Evolutionary conservation across 1,140 invertebrate genomes (phyloP).

Genomic region (Pygmarrhopalites habei): DNA sequence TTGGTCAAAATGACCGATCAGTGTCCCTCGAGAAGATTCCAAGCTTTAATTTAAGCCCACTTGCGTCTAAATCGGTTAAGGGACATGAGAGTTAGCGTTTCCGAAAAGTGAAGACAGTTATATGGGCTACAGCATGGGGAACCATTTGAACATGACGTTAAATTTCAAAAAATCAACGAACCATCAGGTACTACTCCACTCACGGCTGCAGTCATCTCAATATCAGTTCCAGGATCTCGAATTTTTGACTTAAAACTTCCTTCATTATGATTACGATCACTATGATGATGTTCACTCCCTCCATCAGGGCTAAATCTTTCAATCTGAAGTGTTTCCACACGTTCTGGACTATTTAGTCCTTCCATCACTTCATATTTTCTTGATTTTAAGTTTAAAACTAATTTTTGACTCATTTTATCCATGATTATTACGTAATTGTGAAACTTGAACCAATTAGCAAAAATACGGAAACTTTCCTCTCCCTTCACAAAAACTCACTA

Average conservation of each 20-base stretch:
- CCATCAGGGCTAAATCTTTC: conserved; percentile 26
- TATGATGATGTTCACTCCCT: conserved; percentile 14
- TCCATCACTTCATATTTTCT: conserved; percentile 37
- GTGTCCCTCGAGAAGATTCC: too few relatives aligned
- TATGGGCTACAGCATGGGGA: too few relatives aligned
- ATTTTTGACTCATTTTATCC: conserved; percentile 36
- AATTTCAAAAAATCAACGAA: conserved; percentile 19
- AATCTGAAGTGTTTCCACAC: conserved; percentile 26
- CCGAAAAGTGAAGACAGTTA: too few relatives aligned
- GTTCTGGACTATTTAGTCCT: conserved; percentile 25
- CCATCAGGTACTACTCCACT: conserved; percentile 41
- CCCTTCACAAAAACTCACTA: too few relatives aligned
- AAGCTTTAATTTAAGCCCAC: too few relatives aligned
- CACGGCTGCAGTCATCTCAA: conserved; percentile 41
- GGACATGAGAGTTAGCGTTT: too few relatives aligned
- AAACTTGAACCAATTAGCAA: background rate
- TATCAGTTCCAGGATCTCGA: conserved; percentile 34
- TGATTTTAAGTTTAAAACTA: conserved; percentile 36
- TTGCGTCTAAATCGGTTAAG: too few relatives aligned
- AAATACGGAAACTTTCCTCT: background rate
- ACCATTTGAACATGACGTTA: too few relatives aligned
- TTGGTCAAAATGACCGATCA: too few relatives aligned
- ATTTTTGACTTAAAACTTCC: conserved; percentile 4
- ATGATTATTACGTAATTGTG: conserved; percentile 3
- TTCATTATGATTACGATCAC: conserved; percentile 13